These are phyloP conservation scores for Ctena decussata DNA, from an alignment of 2,888 invertebrate species.

Conservation along the genomic window DNA sequence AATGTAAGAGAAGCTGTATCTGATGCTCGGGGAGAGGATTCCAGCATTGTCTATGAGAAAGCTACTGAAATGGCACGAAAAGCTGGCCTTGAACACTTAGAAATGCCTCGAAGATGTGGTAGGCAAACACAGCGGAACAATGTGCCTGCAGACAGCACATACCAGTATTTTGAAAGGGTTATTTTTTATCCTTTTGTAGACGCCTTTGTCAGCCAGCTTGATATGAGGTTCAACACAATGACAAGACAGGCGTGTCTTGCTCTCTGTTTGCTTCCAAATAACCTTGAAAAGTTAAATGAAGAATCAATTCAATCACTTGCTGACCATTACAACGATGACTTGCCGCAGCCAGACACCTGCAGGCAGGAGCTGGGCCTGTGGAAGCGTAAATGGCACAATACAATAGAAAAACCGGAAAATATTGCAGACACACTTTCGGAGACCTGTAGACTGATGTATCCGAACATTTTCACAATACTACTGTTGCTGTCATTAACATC, in stretches of 20 bases:
- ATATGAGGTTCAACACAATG: conserved; percentile 37
- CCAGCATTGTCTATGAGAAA: not conserved
- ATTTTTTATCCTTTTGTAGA: conserved; percentile 52
- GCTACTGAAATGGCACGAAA: conserved; percentile 16
- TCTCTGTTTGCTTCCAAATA: conserved; percentile 28
- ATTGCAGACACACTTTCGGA: conserved; percentile 24
- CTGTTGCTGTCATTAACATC: conserved; percentile 41
- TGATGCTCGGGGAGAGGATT: conserved; percentile 20
- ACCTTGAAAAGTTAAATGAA: conserved; percentile 14
- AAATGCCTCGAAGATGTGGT: too few species aligned
- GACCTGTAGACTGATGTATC: conserved; percentile 32
- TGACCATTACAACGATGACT: conserved; percentile 36
- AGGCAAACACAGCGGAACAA: too few species aligned
- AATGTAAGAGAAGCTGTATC: conserved; percentile 23
- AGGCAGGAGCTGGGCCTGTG: conserved; percentile 37
- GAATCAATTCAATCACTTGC: conserved; percentile 14
- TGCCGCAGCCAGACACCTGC: conserved; percentile 40
- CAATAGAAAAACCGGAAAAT: conserved; percentile 2
- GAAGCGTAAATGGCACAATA: conserved; percentile 28
- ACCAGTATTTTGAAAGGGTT: too few species aligned
- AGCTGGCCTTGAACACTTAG: too few species aligned
- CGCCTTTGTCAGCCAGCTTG: conserved; percentile 35
- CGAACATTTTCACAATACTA: conserved; percentile 42
- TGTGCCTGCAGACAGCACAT: too few species aligned
- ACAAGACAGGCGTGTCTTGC: conserved; percentile 40